Conservation (phyloP, 2,888 invertebrate species). For the Morpho deidamia region DNA sequence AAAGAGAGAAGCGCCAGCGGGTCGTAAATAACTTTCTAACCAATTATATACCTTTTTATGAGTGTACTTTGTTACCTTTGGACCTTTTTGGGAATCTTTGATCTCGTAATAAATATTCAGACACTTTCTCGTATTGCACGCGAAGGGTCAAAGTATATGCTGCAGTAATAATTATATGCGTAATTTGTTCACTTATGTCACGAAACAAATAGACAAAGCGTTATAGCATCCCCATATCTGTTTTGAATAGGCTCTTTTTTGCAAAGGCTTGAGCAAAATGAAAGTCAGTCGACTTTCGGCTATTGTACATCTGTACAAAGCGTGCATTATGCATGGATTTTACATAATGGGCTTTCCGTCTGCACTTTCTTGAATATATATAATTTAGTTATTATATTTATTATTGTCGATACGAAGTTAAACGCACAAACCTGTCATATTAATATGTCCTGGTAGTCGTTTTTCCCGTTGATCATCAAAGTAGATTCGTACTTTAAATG, state of each 20-base stretch:
- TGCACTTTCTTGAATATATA: conserved; percentile 25
- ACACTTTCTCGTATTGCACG: conserved; percentile 55
- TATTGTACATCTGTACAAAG: conserved; percentile 33
- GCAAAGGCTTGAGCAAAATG: conserved; percentile 47
- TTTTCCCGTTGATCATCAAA: too few species aligned
- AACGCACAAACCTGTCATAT: not conserved
- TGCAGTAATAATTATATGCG: conserved; percentile 25
- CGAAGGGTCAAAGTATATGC: conserved; percentile 34
- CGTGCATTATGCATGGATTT: conserved; percentile 25
- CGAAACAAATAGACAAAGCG: conserved; percentile 11
- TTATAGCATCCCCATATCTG: conserved; percentile 32
- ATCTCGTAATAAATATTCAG: conserved; percentile 64
- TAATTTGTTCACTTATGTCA: conserved; percentile 18
- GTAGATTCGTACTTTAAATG: too few species aligned
- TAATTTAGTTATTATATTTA: not conserved
- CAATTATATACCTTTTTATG: conserved; percentile 50
- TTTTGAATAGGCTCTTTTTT: conserved; percentile 51
- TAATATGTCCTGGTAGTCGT: not conserved
- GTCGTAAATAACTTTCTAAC: conserved; percentile 57
- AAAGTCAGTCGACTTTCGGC: conserved; percentile 51
- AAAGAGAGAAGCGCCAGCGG: conserved; percentile 27
- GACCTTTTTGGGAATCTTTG: conserved; percentile 42
- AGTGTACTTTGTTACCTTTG: conserved; percentile 39
- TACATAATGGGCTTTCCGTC: conserved; percentile 25
- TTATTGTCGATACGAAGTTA: not conserved